Evolutionary conservation across 2,888 invertebrate genomes (phyloP).

Genomic region (Dyspetes luteomarginatus): DNA sequence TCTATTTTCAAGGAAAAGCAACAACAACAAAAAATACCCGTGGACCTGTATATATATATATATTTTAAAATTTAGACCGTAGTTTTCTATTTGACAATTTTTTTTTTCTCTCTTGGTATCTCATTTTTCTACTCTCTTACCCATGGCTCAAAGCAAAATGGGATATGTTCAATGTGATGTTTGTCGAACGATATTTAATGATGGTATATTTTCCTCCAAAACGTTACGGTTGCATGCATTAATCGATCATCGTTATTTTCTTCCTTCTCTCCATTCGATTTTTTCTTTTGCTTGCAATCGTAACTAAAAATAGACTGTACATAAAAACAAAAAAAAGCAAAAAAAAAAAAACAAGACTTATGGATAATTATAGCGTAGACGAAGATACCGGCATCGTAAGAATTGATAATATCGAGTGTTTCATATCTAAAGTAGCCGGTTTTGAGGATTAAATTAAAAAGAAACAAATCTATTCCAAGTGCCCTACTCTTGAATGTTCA

Average conservation of each 20-base stretch:
- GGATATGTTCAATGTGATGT: conserved; percentile 41
- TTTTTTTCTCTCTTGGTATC: conserved; percentile 59
- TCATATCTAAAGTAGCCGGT: conserved; percentile 69
- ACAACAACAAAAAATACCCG: conserved; percentile 62
- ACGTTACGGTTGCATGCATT: conserved; percentile 22
- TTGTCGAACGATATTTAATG: conserved; percentile 27
- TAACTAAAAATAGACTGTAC: conserved; percentile 52
- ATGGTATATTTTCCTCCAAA: conserved; percentile 18
- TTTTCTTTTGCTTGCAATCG: conserved; percentile 16
- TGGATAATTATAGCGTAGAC: conserved; percentile 65
- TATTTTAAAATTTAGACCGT: conserved; percentile 72
- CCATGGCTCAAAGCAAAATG: conserved; percentile 48
- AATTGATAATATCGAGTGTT: conserved; percentile 65
- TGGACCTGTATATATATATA: conserved; percentile 64
- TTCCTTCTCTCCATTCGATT: conserved; percentile 15
- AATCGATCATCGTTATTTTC: conserved; percentile 28
- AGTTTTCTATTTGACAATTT: conserved; percentile 65
- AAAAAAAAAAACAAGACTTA: conserved; percentile 48
- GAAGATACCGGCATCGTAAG: conserved; percentile 20
- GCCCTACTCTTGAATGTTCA: conserved; percentile 80
- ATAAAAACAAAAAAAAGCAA: conserved; percentile 46
- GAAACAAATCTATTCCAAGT: conserved; percentile 76
- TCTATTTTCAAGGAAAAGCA: conserved; percentile 68
- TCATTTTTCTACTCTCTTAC: conserved; percentile 56
- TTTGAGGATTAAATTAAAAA: conserved; percentile 61